These are phyloP conservation scores for Trididemnum miniatum DNA, from an alignment of 23 tunicate species.

Conservation along the genomic window DNA sequence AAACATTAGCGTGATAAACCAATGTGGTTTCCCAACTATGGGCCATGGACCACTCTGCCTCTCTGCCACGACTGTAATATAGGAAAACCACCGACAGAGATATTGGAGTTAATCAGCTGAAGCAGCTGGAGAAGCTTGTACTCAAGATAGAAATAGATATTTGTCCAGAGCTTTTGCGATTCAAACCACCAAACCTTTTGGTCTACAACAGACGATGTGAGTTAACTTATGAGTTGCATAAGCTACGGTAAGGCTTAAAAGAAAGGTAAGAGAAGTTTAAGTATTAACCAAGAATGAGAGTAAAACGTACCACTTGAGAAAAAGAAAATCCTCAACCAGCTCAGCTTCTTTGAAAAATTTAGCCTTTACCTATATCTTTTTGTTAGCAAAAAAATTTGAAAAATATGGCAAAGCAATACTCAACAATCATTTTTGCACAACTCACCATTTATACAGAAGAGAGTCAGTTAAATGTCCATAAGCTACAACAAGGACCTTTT, in stretches of 20 bases:
- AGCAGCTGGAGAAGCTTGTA: background rate
- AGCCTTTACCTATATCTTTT: background rate
- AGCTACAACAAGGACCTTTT: background rate
- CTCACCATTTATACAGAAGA: background rate
- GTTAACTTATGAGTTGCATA: too few relatives aligned
- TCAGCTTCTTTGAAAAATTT: slow-evolving; percentile 4
- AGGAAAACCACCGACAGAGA: background rate
- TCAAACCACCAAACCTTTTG: background rate
- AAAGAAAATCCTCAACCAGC: background rate
- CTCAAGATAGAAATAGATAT: background rate
- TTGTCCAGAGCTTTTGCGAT: background rate
- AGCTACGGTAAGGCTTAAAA: background rate
- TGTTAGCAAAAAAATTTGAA: background rate
- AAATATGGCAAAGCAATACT: background rate
- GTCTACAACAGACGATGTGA: background rate
- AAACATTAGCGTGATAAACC: too few relatives aligned
- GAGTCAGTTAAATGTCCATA: background rate
- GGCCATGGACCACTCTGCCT: too few relatives aligned
- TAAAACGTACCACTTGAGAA: background rate
- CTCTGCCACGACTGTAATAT: background rate
- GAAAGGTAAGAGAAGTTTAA: background rate
- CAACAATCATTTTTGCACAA: background rate
- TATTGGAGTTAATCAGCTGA: background rate
- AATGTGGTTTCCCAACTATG: too few relatives aligned
- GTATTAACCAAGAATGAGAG: background rate